Base-by-base conservation (phyloP, 1,140 invertebrate genomes). In the Lordiphosa clarofinis region DNA sequence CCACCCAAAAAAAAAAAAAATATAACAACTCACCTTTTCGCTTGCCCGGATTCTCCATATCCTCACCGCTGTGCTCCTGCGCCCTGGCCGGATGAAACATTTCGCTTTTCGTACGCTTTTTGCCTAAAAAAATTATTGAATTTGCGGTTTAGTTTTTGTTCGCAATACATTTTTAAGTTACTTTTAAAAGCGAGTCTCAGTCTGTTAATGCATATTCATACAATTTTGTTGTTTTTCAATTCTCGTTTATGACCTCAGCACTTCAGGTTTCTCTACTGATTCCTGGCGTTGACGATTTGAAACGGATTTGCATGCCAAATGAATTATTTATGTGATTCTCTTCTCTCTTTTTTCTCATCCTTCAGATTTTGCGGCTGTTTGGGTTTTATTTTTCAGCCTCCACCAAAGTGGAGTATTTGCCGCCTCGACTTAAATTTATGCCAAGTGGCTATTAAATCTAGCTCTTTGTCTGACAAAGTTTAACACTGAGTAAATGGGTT, bases 71-170 rank as follows among this genome's bases (percentile, higher is more conserved):
- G 52, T 87, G 73, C 62, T 87, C 82, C 66, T 79, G 64, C 24
- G 72, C 74, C 55, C 84, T 65, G 33, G 87, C 71, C 49, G 79
- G 84, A 78, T 88, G 87, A 78, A 88, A 76, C 46, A 75, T 68
- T 64, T 88, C 87, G 74, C 82, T 73, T 87, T 88, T 88, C 63
- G 84, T 81, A 36, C 87, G 86, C 67, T 88, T 88, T 73, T 87
- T 88, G 54, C 87, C 87, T 81, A 59, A 54, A 38, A 43, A 68
- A 81, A 73, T 69, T 60, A 76, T 73, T 70, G 68, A 73, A 66
- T 71, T 47, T 57, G 54, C 42, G 42, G 52, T 61, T 67, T 46
- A 62, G 57, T 73, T 69, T 54, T 47, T 48, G 24, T 48, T 13
- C 12, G 28, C 24, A 33, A 31, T 33, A 31, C 58, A 62, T 67